Evolutionary conservation across 2,113 vertebrate species (phyloP), one percentile per base, ranked within the genome.

Genomic region (Gymnarchus niloticus): DNA sequence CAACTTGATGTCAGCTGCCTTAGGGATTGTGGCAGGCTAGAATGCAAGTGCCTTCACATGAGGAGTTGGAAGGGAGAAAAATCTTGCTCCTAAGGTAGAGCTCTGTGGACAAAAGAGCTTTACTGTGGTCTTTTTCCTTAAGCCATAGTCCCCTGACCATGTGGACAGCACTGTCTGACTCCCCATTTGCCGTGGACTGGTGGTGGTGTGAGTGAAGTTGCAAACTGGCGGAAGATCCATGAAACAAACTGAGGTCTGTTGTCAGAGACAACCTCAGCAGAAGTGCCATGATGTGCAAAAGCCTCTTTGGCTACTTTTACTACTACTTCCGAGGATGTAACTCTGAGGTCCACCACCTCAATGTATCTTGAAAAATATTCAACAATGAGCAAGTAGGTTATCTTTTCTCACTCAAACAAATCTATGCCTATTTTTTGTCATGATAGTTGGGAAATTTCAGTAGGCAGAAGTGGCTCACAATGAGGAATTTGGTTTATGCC

Each of bases 331-430:
- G 65, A 51, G 2, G 59, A 59, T 25, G 81, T 85, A 33, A 10
- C 12, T 6, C 21, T 87, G 6, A 88, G 83, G 8, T 86, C 21
- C 2, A 28, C 82, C 51, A 88, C 82, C 46, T 89, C 86, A 21
- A 85, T 89, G 23, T 85, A 86, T n/a, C n/a, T n/a, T n/a, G 85
- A 84, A 25, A 86, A 89, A 33, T 87, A 86, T 33, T 89, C 82
- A 0, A 87, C 69, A 89, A 52, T n/a, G n/a, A n/a, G n/a, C n/a
- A n/a, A n/a, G 61, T 85, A 86, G 0, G 23, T 54, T 4, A 85
- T 85, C 48, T 86, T 87, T 44, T 9, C n/a, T 86, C 73, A 86
- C 17, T 86, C 56, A 44, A 87, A 87, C 12, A 89, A 54, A 54
- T 54, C 52, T 7, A 14, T 54, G 6, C 52, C 52, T 7, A 54